Evolutionary conservation across 1,140 invertebrate species (phyloP), one percentile per base, ranked within the genome.

Genomic region (Sarcophaga bullata): DNA sequence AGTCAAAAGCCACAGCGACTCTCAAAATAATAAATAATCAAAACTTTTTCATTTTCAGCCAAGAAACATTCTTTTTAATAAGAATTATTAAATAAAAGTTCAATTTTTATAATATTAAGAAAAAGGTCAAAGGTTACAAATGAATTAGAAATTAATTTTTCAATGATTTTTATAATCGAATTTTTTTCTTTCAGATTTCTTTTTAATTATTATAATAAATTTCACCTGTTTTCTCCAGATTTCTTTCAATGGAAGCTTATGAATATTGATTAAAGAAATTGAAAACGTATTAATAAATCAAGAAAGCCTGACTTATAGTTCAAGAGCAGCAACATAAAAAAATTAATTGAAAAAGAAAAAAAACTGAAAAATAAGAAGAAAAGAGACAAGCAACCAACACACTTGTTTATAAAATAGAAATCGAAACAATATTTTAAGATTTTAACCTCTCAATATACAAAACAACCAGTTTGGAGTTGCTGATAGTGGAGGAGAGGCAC

Each of bases 391-490:
- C 10, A 37, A 37, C 4, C 25, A 37, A 37, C 25, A 37, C 25
- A 37, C 25, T 37, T 37, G 25, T 37, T 37, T 62, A n/a, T 7
- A 62, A n/a, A 62, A 62, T 15, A 62, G n/a, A 62, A 62, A 62
- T 62, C 54, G n/a, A n/a, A 62, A 62, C n/a, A 62, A 62, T 62
- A 62, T 62, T 15, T 62, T 62, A 15, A 15, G 54, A 62, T 62
- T 11, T 62, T 62, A 62, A 62, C n/a, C 54, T 62, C 2, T 15
- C 2, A 62, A 15, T n/a, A 62, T 11, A 11, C 54, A 62, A 62
- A n/a, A 11, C 54, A 62, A 62, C 54, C 54, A 62, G 54, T 62
- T 62, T 62, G 11, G 8, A 13, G 50, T 52, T 37, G 6, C 11
- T 50, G 49, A 11, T 50, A 50, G 49, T 50, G 11, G 8, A 52